Conservation (phyloP, 2,888 invertebrate species). For the Congeria kusceri region DNA sequence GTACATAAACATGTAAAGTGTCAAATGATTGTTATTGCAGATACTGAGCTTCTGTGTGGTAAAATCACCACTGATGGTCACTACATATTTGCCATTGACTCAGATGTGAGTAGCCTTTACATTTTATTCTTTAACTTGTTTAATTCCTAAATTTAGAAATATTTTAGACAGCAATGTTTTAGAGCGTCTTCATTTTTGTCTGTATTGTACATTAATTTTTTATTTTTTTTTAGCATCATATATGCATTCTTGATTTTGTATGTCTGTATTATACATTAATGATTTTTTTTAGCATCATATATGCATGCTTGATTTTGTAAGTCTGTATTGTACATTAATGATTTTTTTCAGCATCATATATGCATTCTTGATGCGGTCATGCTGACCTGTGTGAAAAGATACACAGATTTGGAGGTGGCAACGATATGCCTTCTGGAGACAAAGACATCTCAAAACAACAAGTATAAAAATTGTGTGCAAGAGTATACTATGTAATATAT, state of each 20-base stretch:
- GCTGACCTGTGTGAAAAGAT: slow-evolving; percentile 59
- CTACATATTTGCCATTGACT: slow-evolving; percentile 69
- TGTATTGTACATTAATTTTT: no score
- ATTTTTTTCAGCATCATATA: slow-evolving; percentile 62
- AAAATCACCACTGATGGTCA: slow-evolving; percentile 72
- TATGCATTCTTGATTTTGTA: neutral
- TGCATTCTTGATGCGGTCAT: slow-evolving; percentile 66
- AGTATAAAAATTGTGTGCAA: slow-evolving; percentile 46
- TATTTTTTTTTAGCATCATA: no score
- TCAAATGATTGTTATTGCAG: slow-evolving; percentile 53
- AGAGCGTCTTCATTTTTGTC: no score
- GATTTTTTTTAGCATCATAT: no score
- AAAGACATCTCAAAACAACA: slow-evolving; percentile 66
- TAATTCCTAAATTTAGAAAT: no score
- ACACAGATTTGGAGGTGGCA: slow-evolving; percentile 55
- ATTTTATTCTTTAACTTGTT: no score
- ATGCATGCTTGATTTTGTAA: slow-evolving; percentile 1
- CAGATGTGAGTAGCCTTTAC: slow-evolving; percentile 65
- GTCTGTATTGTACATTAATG: slow-evolving; percentile 42
- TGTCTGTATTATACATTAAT: no score
- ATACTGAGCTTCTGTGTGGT: slow-evolving; percentile 59
- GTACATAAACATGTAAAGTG: no score
- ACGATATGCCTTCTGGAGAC: slow-evolving; percentile 74
- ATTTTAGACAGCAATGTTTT: no score
- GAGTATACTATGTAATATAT: no score